Conservation (phyloP, 2,113 vertebrate species). For the Thunnus thynnus region DNA sequence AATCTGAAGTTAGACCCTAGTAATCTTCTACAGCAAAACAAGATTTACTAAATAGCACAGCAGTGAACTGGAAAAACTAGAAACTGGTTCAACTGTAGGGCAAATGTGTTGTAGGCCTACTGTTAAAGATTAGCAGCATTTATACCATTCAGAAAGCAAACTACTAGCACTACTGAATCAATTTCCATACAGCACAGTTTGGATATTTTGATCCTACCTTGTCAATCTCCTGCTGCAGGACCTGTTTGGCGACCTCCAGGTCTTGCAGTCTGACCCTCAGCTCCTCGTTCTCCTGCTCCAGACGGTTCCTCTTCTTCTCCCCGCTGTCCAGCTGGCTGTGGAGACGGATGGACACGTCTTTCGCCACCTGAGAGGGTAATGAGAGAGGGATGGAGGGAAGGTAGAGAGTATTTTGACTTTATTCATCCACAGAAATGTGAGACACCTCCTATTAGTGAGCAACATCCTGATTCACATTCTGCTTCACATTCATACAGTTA, state of each 20-base stretch:
- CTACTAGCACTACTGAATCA: neutral
- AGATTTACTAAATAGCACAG: neutral
- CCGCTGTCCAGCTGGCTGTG: constrained; percentile 94
- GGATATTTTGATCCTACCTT: constrained; percentile 84
- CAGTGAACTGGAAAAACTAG: neutral
- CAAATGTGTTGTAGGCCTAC: too few species aligned
- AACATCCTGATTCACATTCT: too few species aligned
- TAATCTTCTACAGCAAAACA: neutral
- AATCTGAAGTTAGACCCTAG: neutral
- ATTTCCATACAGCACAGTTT: neutral
- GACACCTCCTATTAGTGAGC: too few species aligned
- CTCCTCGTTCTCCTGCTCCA: constrained; percentile 97
- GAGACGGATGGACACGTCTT: constrained; percentile 96
- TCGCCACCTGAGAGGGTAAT: constrained; percentile 89
- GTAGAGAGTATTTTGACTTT: neutral
- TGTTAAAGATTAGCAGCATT: neutral
- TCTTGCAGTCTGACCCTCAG: constrained; percentile 93
- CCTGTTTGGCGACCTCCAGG: constrained; percentile 95
- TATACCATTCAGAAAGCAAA: neutral
- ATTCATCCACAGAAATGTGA: too few species aligned
- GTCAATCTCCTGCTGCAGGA: constrained; percentile 96
- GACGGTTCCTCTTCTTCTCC: constrained; percentile 92
- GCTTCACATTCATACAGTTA: too few species aligned
- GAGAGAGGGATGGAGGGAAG: neutral
- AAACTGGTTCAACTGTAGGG: too few species aligned